A percentile compares a stretch with the other conserved stretches of the same genome.
phyloP scores from a whole-genome alignment of 2,888 invertebrate genomes.

The Cephus rjabovi region DNA sequence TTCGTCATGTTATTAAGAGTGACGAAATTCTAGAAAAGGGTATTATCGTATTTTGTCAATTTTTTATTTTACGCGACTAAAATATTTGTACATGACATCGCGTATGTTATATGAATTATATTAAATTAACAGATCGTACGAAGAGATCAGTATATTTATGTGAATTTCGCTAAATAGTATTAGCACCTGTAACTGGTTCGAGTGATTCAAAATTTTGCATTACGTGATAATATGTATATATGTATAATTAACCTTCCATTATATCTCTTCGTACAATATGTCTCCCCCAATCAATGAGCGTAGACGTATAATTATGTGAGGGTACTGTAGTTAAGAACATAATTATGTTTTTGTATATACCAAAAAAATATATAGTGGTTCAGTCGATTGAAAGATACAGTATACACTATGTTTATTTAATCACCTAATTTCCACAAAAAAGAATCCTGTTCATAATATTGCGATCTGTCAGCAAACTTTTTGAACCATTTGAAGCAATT shows the following conservation, averaged over 20 bases:
- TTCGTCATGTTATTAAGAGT: not conserved
- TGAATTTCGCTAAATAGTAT: not conserved
- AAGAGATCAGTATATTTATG: not conserved
- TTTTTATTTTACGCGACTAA: not conserved
- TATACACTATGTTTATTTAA: not conserved
- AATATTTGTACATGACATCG: not conserved
- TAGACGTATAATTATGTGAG: not conserved
- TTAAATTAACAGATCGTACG: not conserved
- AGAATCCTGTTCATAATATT: not conserved
- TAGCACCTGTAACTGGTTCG: not conserved
- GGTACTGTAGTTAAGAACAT: constrained; percentile 18
- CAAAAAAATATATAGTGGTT: constrained; percentile 23
- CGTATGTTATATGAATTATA: not conserved
- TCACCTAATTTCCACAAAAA: not conserved
- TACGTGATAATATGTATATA: not conserved
- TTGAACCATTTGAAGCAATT: too few relatives aligned
- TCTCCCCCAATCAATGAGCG: not conserved
- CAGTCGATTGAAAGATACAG: not conserved
- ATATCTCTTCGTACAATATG: not conserved
- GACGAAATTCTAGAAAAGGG: not conserved
- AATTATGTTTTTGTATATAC: constrained; percentile 27
- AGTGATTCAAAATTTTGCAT: not conserved
- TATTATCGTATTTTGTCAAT: not conserved
- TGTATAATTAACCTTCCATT: not conserved
- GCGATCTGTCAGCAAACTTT: too few relatives aligned